Evolutionary conservation across 2,113 vertebrate genomes (phyloP).

Genomic region (Gasterosteus aculeatus): DNA sequence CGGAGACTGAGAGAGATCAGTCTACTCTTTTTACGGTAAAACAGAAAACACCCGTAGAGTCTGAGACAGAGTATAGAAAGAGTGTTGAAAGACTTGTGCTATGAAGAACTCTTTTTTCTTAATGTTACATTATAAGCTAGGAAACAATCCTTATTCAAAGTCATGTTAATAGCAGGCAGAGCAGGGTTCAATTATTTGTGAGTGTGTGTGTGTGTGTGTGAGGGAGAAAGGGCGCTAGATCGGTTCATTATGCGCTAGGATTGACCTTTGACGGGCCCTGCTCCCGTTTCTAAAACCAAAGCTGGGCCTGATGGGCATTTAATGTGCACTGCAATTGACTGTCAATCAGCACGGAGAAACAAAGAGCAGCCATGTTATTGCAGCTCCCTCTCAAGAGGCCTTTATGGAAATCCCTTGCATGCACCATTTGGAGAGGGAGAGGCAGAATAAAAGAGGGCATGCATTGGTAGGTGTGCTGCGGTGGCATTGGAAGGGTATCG

Average conservation of each 20-base stretch:
- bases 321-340: conserved; percentile 77
- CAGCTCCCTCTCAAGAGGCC: conserved; percentile 71
- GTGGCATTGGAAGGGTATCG: conserved; percentile 6
- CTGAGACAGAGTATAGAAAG: conserved; percentile 16
- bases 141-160: conserved; percentile 45
- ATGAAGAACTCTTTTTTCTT: conserved; percentile 46
- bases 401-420: conserved; percentile 77
- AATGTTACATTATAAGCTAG: conserved; percentile 49
- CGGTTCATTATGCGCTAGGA: conserved; percentile 74
- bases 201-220: conserved; percentile 6
- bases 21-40: conserved; percentile 29
- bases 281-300: conserved; percentile 74
- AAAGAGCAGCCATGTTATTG: conserved; percentile 76
- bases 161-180: conserved; percentile 37
- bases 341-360: conserved; percentile 79
- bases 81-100: conserved; percentile 42
- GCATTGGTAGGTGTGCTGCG: background rate
- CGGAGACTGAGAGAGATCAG: conserved; percentile 13
- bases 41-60: conserved; percentile 37
- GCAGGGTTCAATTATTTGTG: background rate
- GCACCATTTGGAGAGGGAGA: conserved; percentile 40
- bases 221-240: conserved; percentile 35
- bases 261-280: conserved; percentile 74
- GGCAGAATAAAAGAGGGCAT: conserved; percentile 1
- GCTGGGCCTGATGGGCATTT: conserved; percentile 79